A percentile compares a stretch with the other conserved stretches of the same genome.
Conservation (phyloP, 2,113 vertebrate species). For the Pan paniscus region DNA sequence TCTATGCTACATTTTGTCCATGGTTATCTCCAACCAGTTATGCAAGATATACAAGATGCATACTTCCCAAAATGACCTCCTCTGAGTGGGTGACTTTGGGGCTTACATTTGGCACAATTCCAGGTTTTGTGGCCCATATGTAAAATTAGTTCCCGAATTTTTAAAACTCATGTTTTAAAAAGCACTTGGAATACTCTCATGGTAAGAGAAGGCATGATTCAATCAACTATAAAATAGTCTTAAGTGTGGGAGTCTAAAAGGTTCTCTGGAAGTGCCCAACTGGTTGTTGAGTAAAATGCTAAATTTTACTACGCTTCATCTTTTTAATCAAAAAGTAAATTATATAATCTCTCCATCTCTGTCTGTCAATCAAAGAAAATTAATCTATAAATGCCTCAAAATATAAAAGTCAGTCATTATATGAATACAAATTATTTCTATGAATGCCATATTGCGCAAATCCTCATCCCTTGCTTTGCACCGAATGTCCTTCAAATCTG, state of each 20-base stretch:
- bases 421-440: slow-evolving; percentile 30
- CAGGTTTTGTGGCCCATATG: not conserved
- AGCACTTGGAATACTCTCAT: not conserved
- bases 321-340: slow-evolving; percentile 37
- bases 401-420: slow-evolving; percentile 39
- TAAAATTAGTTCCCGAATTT: not conserved
- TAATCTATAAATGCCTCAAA: slow-evolving; percentile 38
- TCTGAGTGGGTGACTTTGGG: not conserved
- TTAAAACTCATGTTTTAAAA: not conserved
- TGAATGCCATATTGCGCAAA: slow-evolving; percentile 45
- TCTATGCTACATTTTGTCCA: not conserved
- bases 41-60: not conserved
- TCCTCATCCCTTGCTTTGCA: not conserved
- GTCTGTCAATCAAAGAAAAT: slow-evolving; percentile 34
- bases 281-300: not conserved
- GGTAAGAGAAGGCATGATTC: not conserved
- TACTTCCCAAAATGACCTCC: not conserved
- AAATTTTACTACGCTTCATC: not conserved
- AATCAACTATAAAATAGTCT: not conserved
- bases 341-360: slow-evolving; percentile 15
- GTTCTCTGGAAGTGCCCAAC: not conserved
- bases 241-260: not conserved
- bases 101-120: not conserved
- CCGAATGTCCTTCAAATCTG: not conserved
- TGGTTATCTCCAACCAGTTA: not conserved